Evolutionary conservation across 2,797 vertebrate species (phyloP).

Genomic region (Hydrocynus forskahlii): DNA sequence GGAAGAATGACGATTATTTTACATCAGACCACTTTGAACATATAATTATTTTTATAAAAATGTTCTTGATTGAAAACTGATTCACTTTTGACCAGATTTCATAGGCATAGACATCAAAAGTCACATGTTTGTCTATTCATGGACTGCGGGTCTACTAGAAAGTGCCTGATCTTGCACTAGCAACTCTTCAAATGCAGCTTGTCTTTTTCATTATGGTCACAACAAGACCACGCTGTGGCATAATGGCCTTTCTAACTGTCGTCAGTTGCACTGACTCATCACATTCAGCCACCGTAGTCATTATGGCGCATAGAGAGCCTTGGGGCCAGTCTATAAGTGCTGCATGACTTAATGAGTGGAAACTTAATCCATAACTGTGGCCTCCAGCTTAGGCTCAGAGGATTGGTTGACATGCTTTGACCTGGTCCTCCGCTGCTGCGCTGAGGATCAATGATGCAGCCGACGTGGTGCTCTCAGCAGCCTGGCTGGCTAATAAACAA

Average conservation of each 20-base stretch:
- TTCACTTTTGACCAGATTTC: background rate
- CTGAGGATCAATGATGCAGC: slow-evolving; percentile 32
- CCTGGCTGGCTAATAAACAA: background rate
- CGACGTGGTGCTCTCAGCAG: slow-evolving; percentile 7
- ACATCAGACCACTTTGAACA: too few species aligned
- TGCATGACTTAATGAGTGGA: slow-evolving; percentile 50
- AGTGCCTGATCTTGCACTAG: background rate
- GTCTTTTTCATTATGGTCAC: background rate
- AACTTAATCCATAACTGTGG: slow-evolving; percentile 63
- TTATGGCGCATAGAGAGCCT: slow-evolving; percentile 48
- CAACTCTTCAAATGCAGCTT: background rate
- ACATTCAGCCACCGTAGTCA: slow-evolving; percentile 39
- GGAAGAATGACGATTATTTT: too few species aligned
- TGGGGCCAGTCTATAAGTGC: slow-evolving; percentile 31
- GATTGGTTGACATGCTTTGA: slow-evolving; percentile 53
- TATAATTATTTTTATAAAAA: too few species aligned
- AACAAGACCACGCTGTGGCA: slow-evolving; percentile 18
- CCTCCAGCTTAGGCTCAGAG: slow-evolving; percentile 52
- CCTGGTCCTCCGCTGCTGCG: slow-evolving; percentile 30
- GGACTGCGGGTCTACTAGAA: background rate
- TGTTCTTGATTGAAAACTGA: too few species aligned
- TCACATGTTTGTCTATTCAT: background rate
- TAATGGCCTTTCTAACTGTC: slow-evolving; percentile 32
- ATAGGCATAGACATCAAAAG: background rate
- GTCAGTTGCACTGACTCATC: slow-evolving; percentile 55